phyloP scores from a whole-genome alignment of 2,888 invertebrate species.

The Myathropa florea region DNA sequence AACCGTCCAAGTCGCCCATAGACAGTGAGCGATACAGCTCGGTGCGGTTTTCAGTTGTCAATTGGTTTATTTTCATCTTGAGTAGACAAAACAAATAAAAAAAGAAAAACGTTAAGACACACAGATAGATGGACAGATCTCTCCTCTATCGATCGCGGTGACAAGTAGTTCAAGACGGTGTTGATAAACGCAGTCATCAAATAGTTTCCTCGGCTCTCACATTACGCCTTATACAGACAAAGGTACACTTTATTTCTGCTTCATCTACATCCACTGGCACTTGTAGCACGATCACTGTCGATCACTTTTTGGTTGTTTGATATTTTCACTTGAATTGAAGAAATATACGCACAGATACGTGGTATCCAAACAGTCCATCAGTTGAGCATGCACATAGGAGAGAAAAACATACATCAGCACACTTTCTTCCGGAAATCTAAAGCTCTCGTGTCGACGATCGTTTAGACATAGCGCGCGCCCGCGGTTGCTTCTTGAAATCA shows the following conservation, averaged over 20 bases:
- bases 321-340: slow-evolving; percentile 59
- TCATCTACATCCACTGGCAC: slow-evolving; percentile 11
- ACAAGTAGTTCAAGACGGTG: background rate
- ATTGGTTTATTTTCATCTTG: slow-evolving; percentile 59
- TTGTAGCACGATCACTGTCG: slow-evolving; percentile 32
- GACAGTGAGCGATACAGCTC: background rate
- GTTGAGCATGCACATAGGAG: slow-evolving; percentile 47
- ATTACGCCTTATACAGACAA: slow-evolving; percentile 13
- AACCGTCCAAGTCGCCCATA: background rate
- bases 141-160: slow-evolving; percentile 22
- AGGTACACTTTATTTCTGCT: slow-evolving; percentile 13
- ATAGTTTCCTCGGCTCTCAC: slow-evolving; percentile 33
- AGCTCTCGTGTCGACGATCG: slow-evolving; percentile 29
- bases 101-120: slow-evolving; percentile 15
- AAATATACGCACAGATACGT: slow-evolving; percentile 31
- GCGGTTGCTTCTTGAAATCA: no score
- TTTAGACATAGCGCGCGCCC: slow-evolving; percentile 15
- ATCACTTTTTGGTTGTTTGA: slow-evolving; percentile 36
- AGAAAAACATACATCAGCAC: slow-evolving; percentile 33
- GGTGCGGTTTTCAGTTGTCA: slow-evolving; percentile 19
- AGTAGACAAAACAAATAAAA: slow-evolving; percentile 32
- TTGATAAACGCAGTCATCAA: slow-evolving; percentile 7
- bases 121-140: slow-evolving; percentile 21
- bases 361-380: slow-evolving; percentile 23
- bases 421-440: slow-evolving; percentile 59